Conservation (phyloP, 2,888 invertebrate genomes). For the Tipula lateralis region DNA sequence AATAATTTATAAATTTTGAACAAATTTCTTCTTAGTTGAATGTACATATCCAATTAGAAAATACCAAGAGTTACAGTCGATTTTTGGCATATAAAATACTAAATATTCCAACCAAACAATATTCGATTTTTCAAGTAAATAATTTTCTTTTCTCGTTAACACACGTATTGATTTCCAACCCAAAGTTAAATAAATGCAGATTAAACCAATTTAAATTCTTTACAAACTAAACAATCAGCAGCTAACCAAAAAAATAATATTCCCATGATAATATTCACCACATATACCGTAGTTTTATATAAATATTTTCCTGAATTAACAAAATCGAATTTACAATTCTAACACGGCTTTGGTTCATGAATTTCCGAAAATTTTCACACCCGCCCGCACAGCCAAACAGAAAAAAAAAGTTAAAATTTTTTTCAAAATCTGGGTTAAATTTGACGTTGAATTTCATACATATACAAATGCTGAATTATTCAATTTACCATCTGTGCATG, state of each 20-base stretch:
- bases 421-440: not conserved
- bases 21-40: too few species aligned
- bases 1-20: too few species aligned
- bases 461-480: not conserved
- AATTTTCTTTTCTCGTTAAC: not conserved
- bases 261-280: not conserved
- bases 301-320: not conserved
- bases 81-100: not conserved
- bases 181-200: not conserved
- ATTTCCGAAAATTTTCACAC: not conserved
- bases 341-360: not conserved
- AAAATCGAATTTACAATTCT: not conserved
- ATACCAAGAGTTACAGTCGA: too few species aligned
- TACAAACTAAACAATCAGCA: not conserved
- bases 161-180: not conserved
- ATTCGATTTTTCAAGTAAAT: not conserved
- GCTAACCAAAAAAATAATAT: not conserved
- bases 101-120: not conserved
- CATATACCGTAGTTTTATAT: not conserved
- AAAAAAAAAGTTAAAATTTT: not conserved
- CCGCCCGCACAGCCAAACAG: not conserved
- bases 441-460: not conserved
- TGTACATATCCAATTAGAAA: too few species aligned
- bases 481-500: not conserved
- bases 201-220: not conserved